Conservation (phyloP, 1,140 invertebrate genomes). For the Gonioctena quinquepunctata region DNA sequence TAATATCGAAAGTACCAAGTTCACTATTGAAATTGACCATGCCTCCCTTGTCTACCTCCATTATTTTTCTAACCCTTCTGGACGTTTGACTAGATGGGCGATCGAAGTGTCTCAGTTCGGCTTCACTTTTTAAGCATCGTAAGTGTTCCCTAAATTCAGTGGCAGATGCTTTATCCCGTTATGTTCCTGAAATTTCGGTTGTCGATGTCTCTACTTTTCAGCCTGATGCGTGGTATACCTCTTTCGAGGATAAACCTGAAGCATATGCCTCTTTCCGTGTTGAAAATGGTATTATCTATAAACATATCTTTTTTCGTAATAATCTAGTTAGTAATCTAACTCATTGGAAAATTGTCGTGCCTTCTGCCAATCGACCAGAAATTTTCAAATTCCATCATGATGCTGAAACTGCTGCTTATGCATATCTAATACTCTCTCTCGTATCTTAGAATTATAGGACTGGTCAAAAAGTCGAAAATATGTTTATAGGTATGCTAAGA, state of each 20-base stretch:
- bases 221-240: too few species aligned
- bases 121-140: neutral
- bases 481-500: slow-evolving; percentile 3
- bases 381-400: slow-evolving; percentile 18
- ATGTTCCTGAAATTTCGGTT: neutral
- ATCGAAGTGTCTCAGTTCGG: slow-evolving; percentile 24
- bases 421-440: slow-evolving; percentile 18
- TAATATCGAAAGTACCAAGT: slow-evolving; percentile 57
- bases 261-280: slow-evolving; percentile 15
- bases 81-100: too few species aligned
- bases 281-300: slow-evolving; percentile 12
- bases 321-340: neutral
- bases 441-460: slow-evolving; percentile 16
- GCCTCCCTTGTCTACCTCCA: slow-evolving; percentile 57
- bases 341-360: slow-evolving; percentile 27
- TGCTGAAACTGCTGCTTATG: slow-evolving; percentile 10
- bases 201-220: too few species aligned
- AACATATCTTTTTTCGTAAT: slow-evolving; percentile 10
- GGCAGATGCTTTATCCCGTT: slow-evolving; percentile 3
- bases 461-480: slow-evolving; percentile 3
- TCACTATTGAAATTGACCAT: too few species aligned
- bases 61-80: slow-evolving; percentile 54
- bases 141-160: neutral
- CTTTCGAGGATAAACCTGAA: slow-evolving; percentile 4
- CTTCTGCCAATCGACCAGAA: slow-evolving; percentile 14